phyloP scores from a whole-genome alignment of 1,140 invertebrate genomes.

The Lanistes nyassanus region DNA sequence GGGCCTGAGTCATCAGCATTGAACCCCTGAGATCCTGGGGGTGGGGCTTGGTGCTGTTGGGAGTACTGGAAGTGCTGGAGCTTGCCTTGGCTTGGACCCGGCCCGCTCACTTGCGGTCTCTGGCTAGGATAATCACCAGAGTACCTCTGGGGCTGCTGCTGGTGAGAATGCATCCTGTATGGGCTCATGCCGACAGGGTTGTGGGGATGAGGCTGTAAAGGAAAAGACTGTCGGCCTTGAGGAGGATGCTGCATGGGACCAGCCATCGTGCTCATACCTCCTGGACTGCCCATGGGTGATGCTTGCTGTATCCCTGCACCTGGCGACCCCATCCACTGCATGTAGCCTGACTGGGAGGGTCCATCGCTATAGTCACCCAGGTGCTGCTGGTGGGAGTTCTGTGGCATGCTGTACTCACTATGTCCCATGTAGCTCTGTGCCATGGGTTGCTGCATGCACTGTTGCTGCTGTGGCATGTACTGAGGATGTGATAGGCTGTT shows the following conservation, averaged over 20 bases:
- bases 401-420: constrained; percentile 45
- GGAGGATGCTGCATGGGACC: constrained; percentile 11
- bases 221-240: constrained; percentile 5
- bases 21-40: constrained; percentile 25
- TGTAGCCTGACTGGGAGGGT: constrained; percentile 21
- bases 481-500: constrained; percentile 37
- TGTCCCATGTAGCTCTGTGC: constrained; percentile 39
- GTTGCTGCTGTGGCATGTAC: constrained; percentile 57
- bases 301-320: constrained; percentile 32
- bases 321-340: constrained; percentile 40
- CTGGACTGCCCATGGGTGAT: constrained; percentile 36
- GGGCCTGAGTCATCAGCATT: not conserved
- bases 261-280: constrained; percentile 30
- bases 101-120: not conserved
- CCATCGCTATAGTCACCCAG: constrained; percentile 35
- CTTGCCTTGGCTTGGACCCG: too few species aligned
- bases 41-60: constrained; percentile 4
- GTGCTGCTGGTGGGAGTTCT: constrained; percentile 24
- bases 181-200: constrained; percentile 14
- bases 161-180: constrained; percentile 22
- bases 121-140: constrained; percentile 16
- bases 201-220: constrained; percentile 21
- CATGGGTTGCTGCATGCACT: constrained; percentile 30
- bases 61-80: constrained; percentile 19
- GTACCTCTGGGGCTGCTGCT: constrained; percentile 26